A percentile compares a stretch with the other conserved stretches of the same genome.
These are phyloP conservation scores for Apotomis turbidana DNA, from an alignment of 2,888 invertebrate genomes.

Conservation along the genomic window DNA sequence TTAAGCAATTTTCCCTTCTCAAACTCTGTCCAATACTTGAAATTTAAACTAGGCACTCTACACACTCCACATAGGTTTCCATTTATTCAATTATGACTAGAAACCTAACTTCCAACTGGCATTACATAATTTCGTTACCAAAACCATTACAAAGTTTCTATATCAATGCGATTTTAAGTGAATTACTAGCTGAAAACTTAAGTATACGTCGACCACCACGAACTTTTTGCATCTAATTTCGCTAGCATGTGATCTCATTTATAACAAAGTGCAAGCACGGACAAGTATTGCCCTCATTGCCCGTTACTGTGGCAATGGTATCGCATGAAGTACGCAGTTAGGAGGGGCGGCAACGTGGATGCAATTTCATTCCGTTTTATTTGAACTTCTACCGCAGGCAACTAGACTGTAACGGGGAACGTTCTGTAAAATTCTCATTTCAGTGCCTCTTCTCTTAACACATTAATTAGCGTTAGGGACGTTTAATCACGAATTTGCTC, in stretches of 20 bases:
- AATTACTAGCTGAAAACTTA: slow-evolving; percentile 8
- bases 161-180: slow-evolving; percentile 16
- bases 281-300: slow-evolving; percentile 61
- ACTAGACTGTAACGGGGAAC: slow-evolving; percentile 54
- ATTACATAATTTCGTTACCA: no score
- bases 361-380: slow-evolving; percentile 68
- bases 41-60: no score
- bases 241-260: slow-evolving; percentile 33
- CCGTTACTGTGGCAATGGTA: slow-evolving; percentile 59
- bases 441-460: slow-evolving; percentile 21
- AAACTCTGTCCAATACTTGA: no score
- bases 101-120: no score
- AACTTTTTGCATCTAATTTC: slow-evolving; percentile 29
- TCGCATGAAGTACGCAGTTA: slow-evolving; percentile 52
- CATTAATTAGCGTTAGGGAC: slow-evolving; percentile 38
- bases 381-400: slow-evolving; percentile 56
- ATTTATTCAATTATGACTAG: no score
- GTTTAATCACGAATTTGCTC: slow-evolving; percentile 34
- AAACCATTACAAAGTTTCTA: no score
- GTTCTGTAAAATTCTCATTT: slow-evolving; percentile 41
- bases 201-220: not conserved
- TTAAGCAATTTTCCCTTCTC: no score
- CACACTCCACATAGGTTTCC: no score
- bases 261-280: slow-evolving; percentile 48
- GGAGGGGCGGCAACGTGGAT: slow-evolving; percentile 46